Conservation (phyloP, 2,888 invertebrate species). For the Gordius sp. region DNA sequence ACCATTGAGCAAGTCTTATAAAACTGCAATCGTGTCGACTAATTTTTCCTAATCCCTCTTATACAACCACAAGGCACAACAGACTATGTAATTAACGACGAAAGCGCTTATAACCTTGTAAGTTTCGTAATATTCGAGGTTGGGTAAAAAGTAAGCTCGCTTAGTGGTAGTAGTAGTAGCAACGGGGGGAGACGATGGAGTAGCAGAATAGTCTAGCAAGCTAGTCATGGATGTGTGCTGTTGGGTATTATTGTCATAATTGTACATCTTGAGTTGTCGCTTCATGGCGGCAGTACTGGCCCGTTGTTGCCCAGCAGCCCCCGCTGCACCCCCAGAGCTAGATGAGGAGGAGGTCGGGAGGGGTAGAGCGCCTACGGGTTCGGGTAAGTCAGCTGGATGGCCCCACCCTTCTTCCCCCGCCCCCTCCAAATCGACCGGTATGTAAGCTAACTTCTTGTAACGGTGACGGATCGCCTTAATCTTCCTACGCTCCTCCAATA, state of each 20-base stretch:
- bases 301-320: not conserved
- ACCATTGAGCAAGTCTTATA: no score
- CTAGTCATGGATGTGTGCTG: no score
- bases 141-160: not conserved
- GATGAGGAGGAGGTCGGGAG: not conserved
- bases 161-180: no score
- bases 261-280: no score
- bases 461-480: not conserved
- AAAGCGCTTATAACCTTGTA: not conserved
- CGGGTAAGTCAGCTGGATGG: not conserved
- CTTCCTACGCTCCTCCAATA: not conserved
- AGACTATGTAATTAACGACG: no score
- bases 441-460: not conserved
- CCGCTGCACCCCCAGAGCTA: not conserved
- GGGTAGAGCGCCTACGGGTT: not conserved
- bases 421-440: not conserved
- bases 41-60: no score
- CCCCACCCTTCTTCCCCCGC: not conserved
- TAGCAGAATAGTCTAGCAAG: no score
- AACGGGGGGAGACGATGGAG: no score
- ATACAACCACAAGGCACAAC: no score
- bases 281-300: not conserved
- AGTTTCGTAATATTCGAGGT: conserved; percentile 1
- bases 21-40: no score
- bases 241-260: no score